These are phyloP conservation scores for Itoplectis maculator DNA, from an alignment of 2,888 invertebrate genomes.

Conservation along the genomic window DNA sequence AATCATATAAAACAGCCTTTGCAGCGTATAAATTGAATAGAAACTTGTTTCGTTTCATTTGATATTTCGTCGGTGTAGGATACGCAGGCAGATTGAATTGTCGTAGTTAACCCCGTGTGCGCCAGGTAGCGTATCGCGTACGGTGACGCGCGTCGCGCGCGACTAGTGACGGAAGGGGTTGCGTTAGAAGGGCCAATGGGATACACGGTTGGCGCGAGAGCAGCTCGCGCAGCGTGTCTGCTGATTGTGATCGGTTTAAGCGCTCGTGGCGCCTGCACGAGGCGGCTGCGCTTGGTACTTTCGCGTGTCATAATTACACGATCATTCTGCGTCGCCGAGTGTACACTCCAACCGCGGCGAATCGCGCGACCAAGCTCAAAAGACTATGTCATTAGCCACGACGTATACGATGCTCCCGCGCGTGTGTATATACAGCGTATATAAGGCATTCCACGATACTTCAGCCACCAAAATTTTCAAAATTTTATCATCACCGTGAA, in stretches of 20 bases:
- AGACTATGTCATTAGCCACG: slow-evolving; percentile 67
- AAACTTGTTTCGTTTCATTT: too few species aligned
- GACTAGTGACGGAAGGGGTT: slow-evolving; percentile 32
- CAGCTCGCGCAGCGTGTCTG: slow-evolving; percentile 28
- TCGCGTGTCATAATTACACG: slow-evolving; percentile 63
- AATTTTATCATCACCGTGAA: too few species aligned
- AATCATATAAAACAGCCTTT: too few species aligned
- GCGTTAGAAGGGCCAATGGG: not conserved
- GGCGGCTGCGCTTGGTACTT: slow-evolving; percentile 38
- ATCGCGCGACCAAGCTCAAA: slow-evolving; percentile 51
- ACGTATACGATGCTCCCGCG: slow-evolving; percentile 24
- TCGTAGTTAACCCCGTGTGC: not conserved
- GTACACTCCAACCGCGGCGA: slow-evolving; percentile 27
- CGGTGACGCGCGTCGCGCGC: not conserved
- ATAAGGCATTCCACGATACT: too few species aligned
- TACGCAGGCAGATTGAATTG: not conserved
- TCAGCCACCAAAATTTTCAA: too few species aligned
- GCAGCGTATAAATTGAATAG: too few species aligned
- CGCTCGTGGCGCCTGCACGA: slow-evolving; percentile 30
- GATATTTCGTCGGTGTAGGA: too few species aligned
- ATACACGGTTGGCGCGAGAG: not conserved
- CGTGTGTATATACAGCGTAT: too few species aligned
- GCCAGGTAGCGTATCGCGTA: not conserved
- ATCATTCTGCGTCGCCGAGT: slow-evolving; percentile 34
- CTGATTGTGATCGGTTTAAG: slow-evolving; percentile 44